These are phyloP conservation scores for Orthosia gracilis DNA, from an alignment of 2,888 invertebrate genomes.

Conservation along the genomic window DNA sequence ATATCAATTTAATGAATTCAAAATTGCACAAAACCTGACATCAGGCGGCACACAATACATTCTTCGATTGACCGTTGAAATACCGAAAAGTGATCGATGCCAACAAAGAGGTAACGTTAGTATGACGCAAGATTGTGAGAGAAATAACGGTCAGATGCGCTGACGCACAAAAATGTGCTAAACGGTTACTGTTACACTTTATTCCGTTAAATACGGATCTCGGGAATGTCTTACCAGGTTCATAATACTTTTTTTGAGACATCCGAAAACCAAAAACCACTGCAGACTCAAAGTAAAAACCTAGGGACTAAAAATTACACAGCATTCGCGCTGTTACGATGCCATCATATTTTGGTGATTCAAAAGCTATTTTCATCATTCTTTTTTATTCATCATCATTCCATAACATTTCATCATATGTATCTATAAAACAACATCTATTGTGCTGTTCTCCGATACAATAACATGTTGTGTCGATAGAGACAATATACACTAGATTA, in stretches of 20 bases:
- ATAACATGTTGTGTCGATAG: constrained; percentile 16
- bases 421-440: constrained; percentile 6
- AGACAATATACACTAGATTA: constrained; percentile 18
- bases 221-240: constrained; percentile 23
- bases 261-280: neutral
- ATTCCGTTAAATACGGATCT: constrained; percentile 54
- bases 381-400: no score
- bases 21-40: constrained; percentile 31
- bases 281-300: neutral
- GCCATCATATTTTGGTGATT: neutral
- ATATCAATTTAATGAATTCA: constrained; percentile 12
- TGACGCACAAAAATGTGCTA: constrained; percentile 60
- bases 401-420: neutral
- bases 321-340: neutral
- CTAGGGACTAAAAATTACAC: neutral
- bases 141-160: constrained; percentile 61
- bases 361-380: neutral
- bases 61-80: constrained; percentile 36
- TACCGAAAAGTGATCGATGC: constrained; percentile 45
- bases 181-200: constrained; percentile 62
- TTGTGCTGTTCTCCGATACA: constrained; percentile 13
- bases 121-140: constrained; percentile 61
- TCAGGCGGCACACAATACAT: constrained; percentile 24
- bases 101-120: constrained; percentile 62
- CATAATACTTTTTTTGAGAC: neutral